Evolutionary conservation across 2,113 vertebrate species (phyloP).

Genomic region (Carassius gibelio): DNA sequence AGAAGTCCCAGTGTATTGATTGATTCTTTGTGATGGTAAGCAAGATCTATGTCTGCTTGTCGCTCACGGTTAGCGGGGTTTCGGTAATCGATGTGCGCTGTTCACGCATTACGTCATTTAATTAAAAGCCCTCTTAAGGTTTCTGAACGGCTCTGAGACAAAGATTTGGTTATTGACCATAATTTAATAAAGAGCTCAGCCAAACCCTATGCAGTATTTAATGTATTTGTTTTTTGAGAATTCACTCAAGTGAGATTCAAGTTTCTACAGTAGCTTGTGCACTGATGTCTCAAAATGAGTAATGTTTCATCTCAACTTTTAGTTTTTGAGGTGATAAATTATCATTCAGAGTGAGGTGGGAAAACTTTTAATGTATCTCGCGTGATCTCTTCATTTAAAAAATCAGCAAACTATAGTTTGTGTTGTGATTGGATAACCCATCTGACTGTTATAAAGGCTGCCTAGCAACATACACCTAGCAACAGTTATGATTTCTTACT

Average conservation of each 20-base stretch:
- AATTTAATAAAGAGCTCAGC: constrained; percentile 28
- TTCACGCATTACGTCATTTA: constrained; percentile 61
- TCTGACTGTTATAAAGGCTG: constrained; percentile 22
- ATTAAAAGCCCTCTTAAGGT: constrained; percentile 63
- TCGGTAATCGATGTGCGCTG: constrained; percentile 67
- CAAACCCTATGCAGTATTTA: constrained; percentile 27
- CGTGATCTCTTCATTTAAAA: background rate
- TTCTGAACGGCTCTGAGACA: constrained; percentile 58
- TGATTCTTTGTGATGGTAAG: constrained; percentile 58
- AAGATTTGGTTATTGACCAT: constrained; percentile 29
- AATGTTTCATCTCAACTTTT: background rate
- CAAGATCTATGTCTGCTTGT: constrained; percentile 59
- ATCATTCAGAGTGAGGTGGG: background rate
- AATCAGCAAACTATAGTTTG: constrained; percentile 14
- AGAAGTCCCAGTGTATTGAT: constrained; percentile 77
- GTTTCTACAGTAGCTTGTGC: background rate
- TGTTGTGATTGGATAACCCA: constrained; percentile 17
- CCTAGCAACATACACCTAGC: constrained; percentile 44
- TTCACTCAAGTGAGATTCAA: background rate
- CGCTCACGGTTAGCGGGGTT: constrained; percentile 53
- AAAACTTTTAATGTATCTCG: background rate
- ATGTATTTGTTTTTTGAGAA: background rate
- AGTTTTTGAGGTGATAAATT: background rate
- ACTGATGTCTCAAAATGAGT: background rate
- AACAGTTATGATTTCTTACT: constrained; percentile 17